Percentiles rank a stretch among this genome's conserved stretches.
phyloP scores from a whole-genome alignment of 2,888 invertebrate genomes.

The Lithophane socia region DNA sequence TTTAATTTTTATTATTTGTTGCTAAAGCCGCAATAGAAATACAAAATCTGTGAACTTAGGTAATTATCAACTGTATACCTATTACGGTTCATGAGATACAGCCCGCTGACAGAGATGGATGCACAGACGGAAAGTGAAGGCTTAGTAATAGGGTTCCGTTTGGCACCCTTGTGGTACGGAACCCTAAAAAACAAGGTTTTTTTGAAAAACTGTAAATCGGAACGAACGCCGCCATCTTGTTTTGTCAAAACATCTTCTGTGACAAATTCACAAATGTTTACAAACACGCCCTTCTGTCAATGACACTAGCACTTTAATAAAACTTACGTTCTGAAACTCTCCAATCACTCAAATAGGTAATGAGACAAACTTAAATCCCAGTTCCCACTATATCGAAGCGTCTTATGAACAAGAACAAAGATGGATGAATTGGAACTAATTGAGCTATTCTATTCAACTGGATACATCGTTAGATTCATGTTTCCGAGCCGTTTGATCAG shows the following conservation, averaged over 20 bases:
- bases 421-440: slow-evolving; percentile 29
- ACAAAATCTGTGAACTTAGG: too few relatives aligned
- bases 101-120: too few relatives aligned
- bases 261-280: not conserved
- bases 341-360: not conserved
- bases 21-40: too few relatives aligned
- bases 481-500: slow-evolving; percentile 41
- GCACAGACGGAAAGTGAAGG: too few relatives aligned
- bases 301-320: not conserved
- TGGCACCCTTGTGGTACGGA: too few relatives aligned
- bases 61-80: too few relatives aligned
- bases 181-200: too few relatives aligned
- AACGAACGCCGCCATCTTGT: too few relatives aligned
- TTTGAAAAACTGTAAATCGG: too few relatives aligned
- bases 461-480: slow-evolving; percentile 22
- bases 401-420: slow-evolving; percentile 19
- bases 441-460: slow-evolving; percentile 24
- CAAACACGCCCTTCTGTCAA: not conserved
- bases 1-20: too few relatives aligned
- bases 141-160: too few relatives aligned
- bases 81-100: too few relatives aligned
- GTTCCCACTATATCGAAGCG: not conserved
- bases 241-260: not conserved
- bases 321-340: not conserved
- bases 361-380: not conserved